A percentile compares a stretch with the other conserved stretches of the same genome.
These are phyloP conservation scores for Macrochelys suwanniensis DNA, from an alignment of 2,797 vertebrate genomes.

Conservation along the genomic window DNA sequence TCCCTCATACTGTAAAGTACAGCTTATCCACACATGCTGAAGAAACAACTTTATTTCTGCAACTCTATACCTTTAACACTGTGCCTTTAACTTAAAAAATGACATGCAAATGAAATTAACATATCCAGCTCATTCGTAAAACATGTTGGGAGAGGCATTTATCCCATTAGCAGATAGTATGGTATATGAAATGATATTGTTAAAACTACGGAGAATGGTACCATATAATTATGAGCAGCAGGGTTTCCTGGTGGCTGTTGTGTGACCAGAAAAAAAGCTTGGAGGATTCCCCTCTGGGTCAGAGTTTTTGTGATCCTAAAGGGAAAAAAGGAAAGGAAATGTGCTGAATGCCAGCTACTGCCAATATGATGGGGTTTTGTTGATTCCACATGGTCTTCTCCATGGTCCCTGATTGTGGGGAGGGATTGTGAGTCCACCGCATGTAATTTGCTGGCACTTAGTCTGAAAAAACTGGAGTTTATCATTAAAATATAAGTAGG, in stretches of 20 bases:
- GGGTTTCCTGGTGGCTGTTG: neutral
- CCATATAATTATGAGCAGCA: neutral
- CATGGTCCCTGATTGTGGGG: neutral
- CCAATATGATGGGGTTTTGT: neutral
- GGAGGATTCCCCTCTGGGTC: neutral
- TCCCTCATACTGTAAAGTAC: neutral
- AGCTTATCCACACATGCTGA: neutral
- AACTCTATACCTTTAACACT: neutral
- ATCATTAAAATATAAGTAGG: neutral
- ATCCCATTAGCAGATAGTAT: neutral
- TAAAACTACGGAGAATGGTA: neutral
- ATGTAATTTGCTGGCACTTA: neutral
- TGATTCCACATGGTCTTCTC: neutral
- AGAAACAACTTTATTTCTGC: neutral
- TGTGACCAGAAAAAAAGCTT: neutral
- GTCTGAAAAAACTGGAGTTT: neutral
- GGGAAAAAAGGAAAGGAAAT: neutral
- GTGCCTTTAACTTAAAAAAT: neutral
- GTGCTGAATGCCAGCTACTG: neutral
- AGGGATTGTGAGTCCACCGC: neutral
- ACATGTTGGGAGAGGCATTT: neutral
- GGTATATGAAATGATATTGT: accelerated
- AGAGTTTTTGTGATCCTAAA: neutral
- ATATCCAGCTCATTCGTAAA: neutral
- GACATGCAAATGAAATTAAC: neutral